phyloP scores from a whole-genome alignment of 1,140 invertebrate species.

The Schlechtendalia chinensis region DNA sequence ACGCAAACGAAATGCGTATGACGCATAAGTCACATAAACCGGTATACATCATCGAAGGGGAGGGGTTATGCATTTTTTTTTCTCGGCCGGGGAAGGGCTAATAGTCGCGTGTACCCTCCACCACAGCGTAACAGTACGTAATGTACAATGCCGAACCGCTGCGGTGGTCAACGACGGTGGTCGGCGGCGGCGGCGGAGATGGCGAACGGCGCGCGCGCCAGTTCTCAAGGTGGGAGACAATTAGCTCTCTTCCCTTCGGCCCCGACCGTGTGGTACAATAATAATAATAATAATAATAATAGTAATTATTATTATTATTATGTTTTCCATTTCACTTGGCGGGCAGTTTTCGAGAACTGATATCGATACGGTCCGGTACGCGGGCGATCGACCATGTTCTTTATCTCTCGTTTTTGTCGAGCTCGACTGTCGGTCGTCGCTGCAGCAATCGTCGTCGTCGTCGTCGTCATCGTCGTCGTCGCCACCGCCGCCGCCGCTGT shows the following conservation, averaged over 20 bases:
- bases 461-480: background rate
- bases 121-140: too few relatives aligned
- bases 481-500: background rate
- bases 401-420: constrained; percentile 39
- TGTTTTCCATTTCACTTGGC: constrained; percentile 16
- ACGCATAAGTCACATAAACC: background rate
- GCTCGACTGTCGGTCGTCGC: background rate
- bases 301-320: background rate
- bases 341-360: constrained; percentile 41
- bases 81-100: background rate
- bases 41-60: background rate
- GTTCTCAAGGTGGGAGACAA: constrained; percentile 15
- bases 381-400: constrained; percentile 5
- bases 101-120: background rate
- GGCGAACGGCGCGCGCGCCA: background rate
- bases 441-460: background rate
- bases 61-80: background rate
- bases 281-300: too few relatives aligned
- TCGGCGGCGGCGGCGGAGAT: background rate
- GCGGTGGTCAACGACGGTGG: too few relatives aligned
- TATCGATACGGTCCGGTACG: background rate
- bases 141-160: background rate
- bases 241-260: constrained; percentile 28
- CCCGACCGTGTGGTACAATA: background rate
- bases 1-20: too few relatives aligned